phyloP scores from a whole-genome alignment of 64 coral and sea anemone genomes.

The Actinia tenebrosa region DNA sequence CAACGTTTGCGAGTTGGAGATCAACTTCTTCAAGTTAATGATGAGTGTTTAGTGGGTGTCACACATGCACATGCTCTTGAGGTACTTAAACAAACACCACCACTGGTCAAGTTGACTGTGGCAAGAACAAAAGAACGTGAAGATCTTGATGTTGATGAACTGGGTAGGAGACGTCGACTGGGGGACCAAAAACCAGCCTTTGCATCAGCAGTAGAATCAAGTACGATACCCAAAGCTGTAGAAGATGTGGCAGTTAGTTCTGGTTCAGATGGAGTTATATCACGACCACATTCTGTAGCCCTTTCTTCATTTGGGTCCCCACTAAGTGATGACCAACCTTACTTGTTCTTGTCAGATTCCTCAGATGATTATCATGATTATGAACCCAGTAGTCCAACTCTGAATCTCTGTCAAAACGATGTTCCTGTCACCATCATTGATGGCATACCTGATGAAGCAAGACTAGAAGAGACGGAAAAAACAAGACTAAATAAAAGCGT shows the following conservation, averaged over 20 bases:
- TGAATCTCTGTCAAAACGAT: conserved; percentile 70
- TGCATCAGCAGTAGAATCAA: conserved; percentile 54
- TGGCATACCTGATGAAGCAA: conserved; percentile 70
- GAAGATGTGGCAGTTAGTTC: conserved; percentile 59
- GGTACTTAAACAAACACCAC: conserved; percentile 79
- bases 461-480: neutral
- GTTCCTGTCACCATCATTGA: conserved; percentile 88
- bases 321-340: conserved; percentile 25
- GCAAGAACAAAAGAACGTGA: conserved; percentile 67
- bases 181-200: conserved; percentile 50
- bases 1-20: conserved; percentile 68
- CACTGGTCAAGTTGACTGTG: conserved; percentile 85
- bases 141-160: conserved; percentile 43
- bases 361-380: conserved; percentile 49
- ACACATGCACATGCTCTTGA: conserved; percentile 81
- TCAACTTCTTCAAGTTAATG: conserved; percentile 88
- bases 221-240: conserved; percentile 67
- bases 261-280: conserved; percentile 21
- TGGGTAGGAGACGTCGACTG: neutral
- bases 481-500: conserved; percentile 64
- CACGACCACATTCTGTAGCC: conserved; percentile 46
- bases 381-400: conserved; percentile 56
- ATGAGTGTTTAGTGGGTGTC: conserved; percentile 69
- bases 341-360: conserved; percentile 25
- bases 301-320: conserved; percentile 74